Evolutionary conservation across 2,113 vertebrate species (phyloP), one percentile per base, ranked within the genome.

Genomic region (Laterallus jamaicensis): DNA sequence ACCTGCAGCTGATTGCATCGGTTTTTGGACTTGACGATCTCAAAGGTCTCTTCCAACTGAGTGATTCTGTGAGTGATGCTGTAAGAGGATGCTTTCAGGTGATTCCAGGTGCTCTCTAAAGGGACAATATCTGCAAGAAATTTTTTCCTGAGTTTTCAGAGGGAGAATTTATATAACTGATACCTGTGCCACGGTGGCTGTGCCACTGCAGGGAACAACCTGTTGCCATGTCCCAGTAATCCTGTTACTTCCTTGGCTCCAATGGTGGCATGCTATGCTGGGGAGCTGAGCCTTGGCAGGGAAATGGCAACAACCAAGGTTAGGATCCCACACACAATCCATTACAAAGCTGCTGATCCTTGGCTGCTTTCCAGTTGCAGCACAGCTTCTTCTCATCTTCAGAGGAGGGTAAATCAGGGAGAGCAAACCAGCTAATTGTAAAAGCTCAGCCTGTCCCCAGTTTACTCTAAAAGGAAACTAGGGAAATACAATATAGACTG

Each of bases 261-360:
- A 49, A 13, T 7, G 71, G n/a, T 31, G 70, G 40, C 37, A n/a
- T 0, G 2, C 31, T 66, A 4, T 42, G 29, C 20, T 0, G 0
- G 29, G 47, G 12, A 82, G 9, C 15, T 55, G 58, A 90, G 37
- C 67, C 67, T 82, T 0, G 0, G 15, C 52, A 69, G 2, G 19
- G 26, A 91, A 82, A 67, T 0, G 0, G 24, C 10, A 59, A 67
- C 26, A 68, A 58, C 16, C 44, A 31, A 80, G 40, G 15, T 52
- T 77, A 44, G 37, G 29, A 56, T 54, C 32, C 82, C 35, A 71
- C 49, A 71, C 9, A 58, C 26, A 56, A 19, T 14, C 18, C 9
- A 5, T 70, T 74, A 59, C 28, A 66, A 86, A 94, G 52, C 28
- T 73, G 32, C 11, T 55, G 67, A 78, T 76, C 55, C 24, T 68